phyloP scores from a whole-genome alignment of 2,888 invertebrate genomes.

The Uloborus plumipes region DNA sequence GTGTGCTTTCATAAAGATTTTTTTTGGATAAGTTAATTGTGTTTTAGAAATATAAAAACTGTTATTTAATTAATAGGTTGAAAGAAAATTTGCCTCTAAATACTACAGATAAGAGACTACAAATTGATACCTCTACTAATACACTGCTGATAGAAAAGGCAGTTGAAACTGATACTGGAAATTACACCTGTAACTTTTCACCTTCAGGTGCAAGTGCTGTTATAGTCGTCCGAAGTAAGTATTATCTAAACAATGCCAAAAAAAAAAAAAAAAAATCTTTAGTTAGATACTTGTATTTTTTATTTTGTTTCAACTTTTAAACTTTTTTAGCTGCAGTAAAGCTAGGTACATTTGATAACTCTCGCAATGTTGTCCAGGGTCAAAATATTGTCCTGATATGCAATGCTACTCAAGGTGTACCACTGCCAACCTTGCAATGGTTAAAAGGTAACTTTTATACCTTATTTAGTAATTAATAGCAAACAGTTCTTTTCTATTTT shows the following conservation, averaged over 20 bases:
- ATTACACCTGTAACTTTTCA: constrained; percentile 48
- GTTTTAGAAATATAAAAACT: too few relatives aligned
- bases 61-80: constrained; percentile 26
- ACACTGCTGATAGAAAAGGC: constrained; percentile 34
- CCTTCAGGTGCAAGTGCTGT: constrained; percentile 8
- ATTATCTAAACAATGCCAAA: not conserved
- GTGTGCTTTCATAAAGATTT: too few relatives aligned
- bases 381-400: constrained; percentile 84
- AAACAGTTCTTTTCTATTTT: too few relatives aligned
- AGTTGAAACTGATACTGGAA: constrained; percentile 59
- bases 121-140: constrained; percentile 26
- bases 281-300: too few relatives aligned
- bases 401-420: constrained; percentile 77
- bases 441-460: constrained; percentile 72
- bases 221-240: constrained; percentile 58
- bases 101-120: constrained; percentile 21
- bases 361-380: constrained; percentile 85
- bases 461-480: not conserved
- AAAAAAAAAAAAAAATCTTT: too few relatives aligned
- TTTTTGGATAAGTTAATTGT: too few relatives aligned
- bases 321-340: constrained; percentile 30
- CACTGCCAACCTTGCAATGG: constrained; percentile 80
- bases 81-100: constrained; percentile 39
- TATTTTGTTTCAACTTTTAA: too few relatives aligned
- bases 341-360: constrained; percentile 72